Evolutionary conservation across 2,797 vertebrate genomes (phyloP), one percentile per base, ranked within the genome.

Genomic region (Coregonus ussuriensis): DNA sequence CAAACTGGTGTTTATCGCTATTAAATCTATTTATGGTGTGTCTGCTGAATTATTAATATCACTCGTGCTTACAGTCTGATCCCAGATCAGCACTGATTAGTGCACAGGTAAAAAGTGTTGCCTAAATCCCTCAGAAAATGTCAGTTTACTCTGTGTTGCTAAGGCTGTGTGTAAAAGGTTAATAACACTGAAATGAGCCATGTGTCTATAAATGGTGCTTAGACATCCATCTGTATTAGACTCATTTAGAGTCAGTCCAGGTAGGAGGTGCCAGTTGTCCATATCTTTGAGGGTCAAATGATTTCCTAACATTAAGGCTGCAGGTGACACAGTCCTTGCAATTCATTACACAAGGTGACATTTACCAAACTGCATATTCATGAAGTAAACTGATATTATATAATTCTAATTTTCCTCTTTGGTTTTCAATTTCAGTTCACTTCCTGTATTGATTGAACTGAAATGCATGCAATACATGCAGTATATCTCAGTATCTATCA

Each of bases 21-120:
- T 82, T 80, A 21, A 79, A 85, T 89, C 86, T 89, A 90, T 90
- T 89, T 87, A 76, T 80, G 85, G 82, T 80, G 79, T 13, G 47
- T 68, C 25, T 35, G 35, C 63, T 88, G 83, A 90, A 89, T 91
- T 87, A 91, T 91, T 89, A 81, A 90, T 85, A 47, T 75, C 7
- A 56, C 53, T 78, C 66, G 77, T 76, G 66, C 59, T 53, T 56
- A 14, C 74, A 69, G 25, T 9, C n/a, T 74, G 79, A 80, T 79
- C 88, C 87, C 74, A 83, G 53, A 59, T n/a, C 56, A 59, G 81
- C 83, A 78, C 78, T 68, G 66, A 74, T 72, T 76, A 78, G 86
- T 82, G 83, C 51, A 54, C 25, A 72, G 71, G 52, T 72, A 72
- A 54, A 25, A 29, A 6, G 6, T 6, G 5, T 31, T 33, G 7